phyloP scores from a whole-genome alignment of 2,888 invertebrate genomes.

The Trachelus troglodyta region DNA sequence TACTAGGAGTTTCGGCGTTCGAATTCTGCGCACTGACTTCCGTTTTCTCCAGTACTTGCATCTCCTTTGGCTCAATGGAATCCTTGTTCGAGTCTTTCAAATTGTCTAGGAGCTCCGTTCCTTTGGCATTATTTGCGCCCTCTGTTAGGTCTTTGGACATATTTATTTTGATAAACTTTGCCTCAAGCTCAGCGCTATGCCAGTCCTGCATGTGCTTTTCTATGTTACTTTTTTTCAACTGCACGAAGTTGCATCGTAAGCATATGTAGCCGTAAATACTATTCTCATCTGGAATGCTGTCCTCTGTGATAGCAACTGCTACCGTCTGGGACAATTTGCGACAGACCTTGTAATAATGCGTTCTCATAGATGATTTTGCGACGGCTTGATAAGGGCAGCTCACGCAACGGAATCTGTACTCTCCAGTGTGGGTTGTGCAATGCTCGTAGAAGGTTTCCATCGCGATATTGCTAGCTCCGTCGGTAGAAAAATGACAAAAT shows the following conservation, averaged over 20 bases:
- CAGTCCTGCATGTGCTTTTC: constrained; percentile 73
- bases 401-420: constrained; percentile 76
- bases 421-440: constrained; percentile 81
- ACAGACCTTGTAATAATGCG: constrained; percentile 60
- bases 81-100: background rate
- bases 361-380: constrained; percentile 54
- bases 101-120: constrained; percentile 19
- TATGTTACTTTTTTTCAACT: constrained; percentile 73
- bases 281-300: constrained; percentile 46
- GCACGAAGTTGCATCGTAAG: constrained; percentile 79
- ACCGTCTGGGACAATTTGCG: constrained; percentile 34
- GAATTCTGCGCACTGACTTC: constrained; percentile 7
- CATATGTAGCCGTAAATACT: constrained; percentile 74
- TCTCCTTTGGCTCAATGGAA: constrained; percentile 27
- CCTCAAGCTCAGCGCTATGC: constrained; percentile 65
- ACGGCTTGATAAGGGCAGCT: constrained; percentile 68
- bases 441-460: constrained; percentile 76
- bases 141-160: constrained; percentile 48
- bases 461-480: constrained; percentile 35
- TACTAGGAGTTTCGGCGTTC: background rate
- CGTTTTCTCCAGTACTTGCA: constrained; percentile 38
- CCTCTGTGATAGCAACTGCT: constrained; percentile 40
- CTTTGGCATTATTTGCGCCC: constrained; percentile 9
- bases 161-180: constrained; percentile 65
- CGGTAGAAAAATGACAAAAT: constrained; percentile 53